Base-by-base conservation (phyloP, 2,888 invertebrate genomes). In the Odontothrips loti region DNA sequence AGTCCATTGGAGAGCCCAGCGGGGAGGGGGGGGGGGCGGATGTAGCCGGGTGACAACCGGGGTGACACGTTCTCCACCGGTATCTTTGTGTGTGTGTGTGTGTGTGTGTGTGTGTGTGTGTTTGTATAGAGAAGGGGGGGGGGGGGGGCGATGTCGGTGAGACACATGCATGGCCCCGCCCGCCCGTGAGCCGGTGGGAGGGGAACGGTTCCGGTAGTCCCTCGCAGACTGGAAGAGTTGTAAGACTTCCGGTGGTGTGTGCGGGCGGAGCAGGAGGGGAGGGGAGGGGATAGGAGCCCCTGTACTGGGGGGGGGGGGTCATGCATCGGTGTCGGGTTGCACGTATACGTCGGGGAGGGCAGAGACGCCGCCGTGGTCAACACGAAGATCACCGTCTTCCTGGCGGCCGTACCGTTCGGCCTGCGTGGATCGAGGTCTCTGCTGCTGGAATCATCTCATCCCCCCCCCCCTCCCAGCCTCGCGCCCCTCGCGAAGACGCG, bases 231-330 rank as follows among this genome's bases (percentile, higher is more conserved):
- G 68, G 68, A 75, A 27, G 68, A 75, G 68, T 75, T 75, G 27
- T 75, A 75, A 75, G 68, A 75, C 68, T 75, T 75, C 68, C 68
- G 68, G 68, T 27, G 68, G 68, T 12, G 58, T 20, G 58, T 58
- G 58, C 17, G 58, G n/a, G 58, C 15, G 58, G 6, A 6, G 20
- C 15, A 1, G 58, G 58, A 20, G 58, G 58, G 58, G 15, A 15
- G 15, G 58, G 58, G 58, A 48, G 48, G 48, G 48, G 48, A n/a
- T n/a, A n/a, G n/a, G 48, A 9, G 48, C 2, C 51, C 51, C 20
- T 15, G 58, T 15, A 20, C 15, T 15, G 58, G 17, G 15, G 58
- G 17, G 20, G 15, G 15, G 51, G 1, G 15, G 6, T 6, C 58
- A 15, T 58, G 58, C 58, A 20, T 58, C 58, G 58, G 58, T 58